These are phyloP conservation scores for Theocolax elegans DNA, from an alignment of 1,140 invertebrate genomes.

Conservation along the genomic window DNA sequence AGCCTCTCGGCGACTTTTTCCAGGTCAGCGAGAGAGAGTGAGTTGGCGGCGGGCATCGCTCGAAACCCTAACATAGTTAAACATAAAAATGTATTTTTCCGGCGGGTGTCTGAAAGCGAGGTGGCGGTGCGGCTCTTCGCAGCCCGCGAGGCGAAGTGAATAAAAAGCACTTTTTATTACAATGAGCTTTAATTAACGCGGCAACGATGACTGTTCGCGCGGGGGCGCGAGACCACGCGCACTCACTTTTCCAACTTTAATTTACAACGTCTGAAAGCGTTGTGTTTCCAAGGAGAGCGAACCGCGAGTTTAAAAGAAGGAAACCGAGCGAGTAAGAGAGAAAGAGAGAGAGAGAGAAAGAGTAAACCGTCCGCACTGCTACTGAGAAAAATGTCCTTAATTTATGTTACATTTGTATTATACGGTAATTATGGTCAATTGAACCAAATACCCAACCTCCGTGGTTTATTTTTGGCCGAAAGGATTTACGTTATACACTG, in stretches of 20 bases:
- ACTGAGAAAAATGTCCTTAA: constrained; percentile 39
- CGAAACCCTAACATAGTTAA: constrained; percentile 56
- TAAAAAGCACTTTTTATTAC: constrained; percentile 61
- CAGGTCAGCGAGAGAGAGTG: constrained; percentile 47
- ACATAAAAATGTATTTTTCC: constrained; percentile 55
- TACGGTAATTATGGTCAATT: constrained; percentile 34
- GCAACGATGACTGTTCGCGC: constrained; percentile 51
- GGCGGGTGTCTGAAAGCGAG: constrained; percentile 8
- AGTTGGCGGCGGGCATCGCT: constrained; percentile 31
- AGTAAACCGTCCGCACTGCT: too few species aligned
- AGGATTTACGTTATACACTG: neutral
- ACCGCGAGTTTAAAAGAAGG: too few species aligned
- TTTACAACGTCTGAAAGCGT: constrained; percentile 54
- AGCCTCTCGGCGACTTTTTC: constrained; percentile 46
- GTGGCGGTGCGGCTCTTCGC: constrained; percentile 7
- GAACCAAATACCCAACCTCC: constrained; percentile 2
- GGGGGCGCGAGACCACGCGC: constrained; percentile 40
- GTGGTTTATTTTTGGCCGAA: constrained; percentile 16
- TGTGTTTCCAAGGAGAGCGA: constrained; percentile 21
- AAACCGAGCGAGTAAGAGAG: neutral
- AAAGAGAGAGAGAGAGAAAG: too few species aligned
- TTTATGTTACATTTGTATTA: constrained; percentile 37
- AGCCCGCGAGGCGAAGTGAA: constrained; percentile 51
- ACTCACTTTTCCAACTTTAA: constrained; percentile 57
- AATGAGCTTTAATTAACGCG: constrained; percentile 62